Conservation (phyloP, 1,140 invertebrate genomes). For the Periplaneta americana region DNA sequence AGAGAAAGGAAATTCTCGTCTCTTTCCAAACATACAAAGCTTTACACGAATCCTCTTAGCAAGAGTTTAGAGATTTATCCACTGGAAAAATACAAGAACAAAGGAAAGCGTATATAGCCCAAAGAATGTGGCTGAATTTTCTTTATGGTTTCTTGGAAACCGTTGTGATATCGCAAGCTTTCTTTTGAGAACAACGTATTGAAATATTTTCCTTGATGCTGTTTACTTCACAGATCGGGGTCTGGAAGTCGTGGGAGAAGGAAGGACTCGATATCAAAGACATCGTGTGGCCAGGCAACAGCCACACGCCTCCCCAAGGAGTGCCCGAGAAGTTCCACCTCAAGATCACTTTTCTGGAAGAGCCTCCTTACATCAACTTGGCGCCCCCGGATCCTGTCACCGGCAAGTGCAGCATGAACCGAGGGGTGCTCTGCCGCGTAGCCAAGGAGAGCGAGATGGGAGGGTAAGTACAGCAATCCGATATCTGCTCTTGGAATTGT, state of each 20-base stretch:
- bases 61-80: too few species aligned
- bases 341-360: conserved; percentile 54
- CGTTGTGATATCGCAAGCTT: neutral
- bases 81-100: too few species aligned
- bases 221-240: conserved; percentile 44
- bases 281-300: conserved; percentile 58
- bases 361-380: conserved; percentile 52
- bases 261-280: conserved; percentile 49
- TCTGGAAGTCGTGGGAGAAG: conserved; percentile 47
- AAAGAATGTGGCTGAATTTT: too few species aligned
- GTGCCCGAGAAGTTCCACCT: conserved; percentile 56
- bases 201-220: neutral
- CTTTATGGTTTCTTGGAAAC: too few species aligned
- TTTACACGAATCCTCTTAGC: too few species aligned
- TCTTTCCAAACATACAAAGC: too few species aligned
- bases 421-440: conserved; percentile 39
- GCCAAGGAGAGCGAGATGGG: conserved; percentile 30
- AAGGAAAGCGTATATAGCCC: too few species aligned
- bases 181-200: neutral
- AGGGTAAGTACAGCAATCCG: conserved; percentile 26
- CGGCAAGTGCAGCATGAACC: conserved; percentile 40
- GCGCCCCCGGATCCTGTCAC: conserved; percentile 39
- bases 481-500: too few species aligned
- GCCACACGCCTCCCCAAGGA: conserved; percentile 52
- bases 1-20: too few species aligned